phyloP scores from a whole-genome alignment of 2,888 invertebrate species.

The Noctua fimbriata region DNA sequence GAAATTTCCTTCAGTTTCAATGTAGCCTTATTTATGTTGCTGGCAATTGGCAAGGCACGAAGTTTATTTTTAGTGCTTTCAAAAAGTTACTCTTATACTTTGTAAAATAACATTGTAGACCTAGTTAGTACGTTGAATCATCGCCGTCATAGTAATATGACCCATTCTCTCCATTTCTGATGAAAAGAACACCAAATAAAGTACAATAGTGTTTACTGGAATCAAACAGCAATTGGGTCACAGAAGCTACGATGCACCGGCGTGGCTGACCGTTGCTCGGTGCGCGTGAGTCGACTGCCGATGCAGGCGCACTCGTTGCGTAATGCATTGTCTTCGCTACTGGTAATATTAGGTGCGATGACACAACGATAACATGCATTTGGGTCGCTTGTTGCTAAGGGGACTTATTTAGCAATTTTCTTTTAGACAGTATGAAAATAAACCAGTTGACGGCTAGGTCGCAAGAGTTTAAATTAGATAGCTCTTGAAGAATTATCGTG shows the following conservation, averaged over 20 bases:
- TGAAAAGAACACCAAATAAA: constrained; percentile 52
- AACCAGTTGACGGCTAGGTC: constrained; percentile 20
- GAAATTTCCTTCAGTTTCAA: constrained; percentile 12
- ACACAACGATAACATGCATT: constrained; percentile 75
- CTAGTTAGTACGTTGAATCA: constrained; percentile 4
- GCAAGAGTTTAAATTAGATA: constrained; percentile 45
- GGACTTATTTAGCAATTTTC: constrained; percentile 20
- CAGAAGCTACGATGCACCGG: constrained; percentile 77
- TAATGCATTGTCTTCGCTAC: constrained; percentile 81
- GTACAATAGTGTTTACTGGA: constrained; percentile 75
- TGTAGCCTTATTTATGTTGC: constrained; percentile 34
- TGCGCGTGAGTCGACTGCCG: constrained; percentile 83
- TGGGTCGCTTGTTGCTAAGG: constrained; percentile 67
- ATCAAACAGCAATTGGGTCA: constrained; percentile 86
- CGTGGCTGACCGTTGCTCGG: constrained; percentile 83
- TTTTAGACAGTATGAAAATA: constrained; percentile 26
- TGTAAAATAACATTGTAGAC: constrained; percentile 13
- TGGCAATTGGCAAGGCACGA: constrained; percentile 22
- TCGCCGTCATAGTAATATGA: constrained; percentile 10
- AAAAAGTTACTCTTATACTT: constrained; percentile 19
- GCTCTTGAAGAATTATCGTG: constrained; percentile 62
- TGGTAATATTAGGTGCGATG: constrained; percentile 76
- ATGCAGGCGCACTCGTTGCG: constrained; percentile 79
- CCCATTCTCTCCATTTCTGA: constrained; percentile 34
- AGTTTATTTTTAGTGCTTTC: constrained; percentile 15